A percentile compares a stretch with the other conserved stretches of the same genome.
Evolutionary conservation across 2,113 vertebrate species (phyloP).

Genomic region (Illadopsis cleaveri): DNA sequence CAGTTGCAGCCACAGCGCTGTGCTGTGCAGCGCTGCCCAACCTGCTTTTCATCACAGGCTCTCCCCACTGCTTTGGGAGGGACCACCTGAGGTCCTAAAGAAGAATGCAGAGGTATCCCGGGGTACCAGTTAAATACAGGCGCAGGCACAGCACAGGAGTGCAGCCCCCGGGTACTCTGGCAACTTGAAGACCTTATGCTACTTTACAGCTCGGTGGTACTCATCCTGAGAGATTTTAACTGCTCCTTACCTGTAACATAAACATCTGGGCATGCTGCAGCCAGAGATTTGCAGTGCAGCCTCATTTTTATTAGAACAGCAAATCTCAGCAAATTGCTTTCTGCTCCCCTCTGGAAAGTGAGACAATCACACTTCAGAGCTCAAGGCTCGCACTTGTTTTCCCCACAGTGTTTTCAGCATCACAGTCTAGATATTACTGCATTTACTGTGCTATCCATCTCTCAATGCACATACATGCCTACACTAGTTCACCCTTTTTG

Average conservation of each 20-base stretch:
- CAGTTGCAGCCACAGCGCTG: not conserved
- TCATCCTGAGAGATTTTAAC: not conserved
- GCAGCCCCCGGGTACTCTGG: not conserved
- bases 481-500: not conserved
- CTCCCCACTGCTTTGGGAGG: not conserved
- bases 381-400: not conserved
- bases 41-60: not conserved
- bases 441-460: not conserved
- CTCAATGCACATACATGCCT: rapidly evolving
- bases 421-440: not conserved
- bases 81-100: not conserved
- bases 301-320: not conserved
- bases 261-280: not conserved
- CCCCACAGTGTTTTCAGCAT: not conserved
- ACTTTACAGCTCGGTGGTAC: not conserved
- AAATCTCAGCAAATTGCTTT: conserved; percentile 4
- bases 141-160: not conserved
- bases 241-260: not conserved
- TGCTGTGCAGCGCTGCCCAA: not conserved
- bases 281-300: not conserved
- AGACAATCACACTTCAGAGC: not conserved
- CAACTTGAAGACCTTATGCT: not conserved
- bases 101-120: not conserved
- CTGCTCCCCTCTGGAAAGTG: not conserved
- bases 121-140: not conserved